Base-by-base conservation (phyloP, 92 coral and sea anemone genomes). In the Epizoanthus scotinus region DNA sequence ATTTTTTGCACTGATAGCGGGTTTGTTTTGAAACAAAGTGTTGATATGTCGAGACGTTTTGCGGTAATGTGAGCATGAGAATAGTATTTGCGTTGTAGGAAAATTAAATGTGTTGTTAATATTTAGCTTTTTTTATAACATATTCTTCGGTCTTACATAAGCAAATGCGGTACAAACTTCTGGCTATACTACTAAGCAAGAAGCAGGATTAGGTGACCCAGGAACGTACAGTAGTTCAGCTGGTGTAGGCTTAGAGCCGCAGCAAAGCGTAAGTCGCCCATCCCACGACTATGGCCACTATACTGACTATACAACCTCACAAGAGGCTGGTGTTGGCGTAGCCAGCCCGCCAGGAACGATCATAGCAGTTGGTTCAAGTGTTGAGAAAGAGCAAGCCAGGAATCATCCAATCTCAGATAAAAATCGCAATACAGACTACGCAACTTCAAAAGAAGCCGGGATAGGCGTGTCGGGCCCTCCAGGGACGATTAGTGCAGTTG, bases 401-500 rank as follows among this genome's bases (percentile, higher is more conserved):
- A 36, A 8, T n/a, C 53, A 55, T 36, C 24, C 80, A 4, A 31
- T 0, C 36, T 50, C 53, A 0, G 80, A 42, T 24, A 44, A 68
- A 5, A 17, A 27, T 17, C 56, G 55, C 34, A 29, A 21, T 58
- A 56, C 66, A 3, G 29, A 36, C 31, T 36, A 22, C 60, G 90
- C 84, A 13, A 59, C 88, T 22, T 62, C 85, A 27, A 40, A 57
- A 6, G 65, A 73, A 19, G 77, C 72, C 18, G 91, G 90, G 0
- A 53, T 81, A 5, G 81, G 89, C 2, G 87, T 89, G 13, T 91
- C 86, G 29, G 83, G 90, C 5, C 81, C 91, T 2, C 91, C 97
- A 9, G 97, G 91, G 36, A 85, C 90, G 13, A 65, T 84, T 10
- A 69, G 79, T 58, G 91, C 91, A 0, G 89, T 89, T 47, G 97